Evolutionary conservation across 2,797 vertebrate genomes (phyloP).

Genomic region (Lacerta agilis): DNA sequence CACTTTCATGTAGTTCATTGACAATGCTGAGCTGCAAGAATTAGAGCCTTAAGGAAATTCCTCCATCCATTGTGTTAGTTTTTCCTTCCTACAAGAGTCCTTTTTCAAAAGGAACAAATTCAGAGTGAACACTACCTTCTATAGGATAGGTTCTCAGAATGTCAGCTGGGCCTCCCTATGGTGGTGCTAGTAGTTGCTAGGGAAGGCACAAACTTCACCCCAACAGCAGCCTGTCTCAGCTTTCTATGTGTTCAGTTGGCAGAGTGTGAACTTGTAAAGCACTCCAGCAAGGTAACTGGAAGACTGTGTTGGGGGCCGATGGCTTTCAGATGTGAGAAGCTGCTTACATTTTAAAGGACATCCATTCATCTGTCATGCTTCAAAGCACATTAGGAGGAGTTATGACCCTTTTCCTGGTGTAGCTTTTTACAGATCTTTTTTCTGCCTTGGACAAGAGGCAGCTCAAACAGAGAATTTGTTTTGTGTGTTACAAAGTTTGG

Average conservation of each 20-base stretch:
- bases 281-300: background rate
- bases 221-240: background rate
- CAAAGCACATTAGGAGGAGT: background rate
- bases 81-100: slow-evolving; percentile 39
- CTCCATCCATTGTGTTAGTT: slow-evolving; percentile 22
- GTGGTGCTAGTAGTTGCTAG: background rate
- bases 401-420: background rate
- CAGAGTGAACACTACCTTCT: slow-evolving; percentile 38
- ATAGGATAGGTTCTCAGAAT: background rate
- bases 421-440: background rate
- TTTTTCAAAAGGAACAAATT: slow-evolving; percentile 61
- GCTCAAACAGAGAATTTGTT: background rate
- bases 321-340: background rate
- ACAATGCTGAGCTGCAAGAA: slow-evolving; percentile 62
- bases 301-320: background rate
- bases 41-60: slow-evolving; percentile 61
- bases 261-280: background rate
- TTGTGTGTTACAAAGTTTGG: background rate
- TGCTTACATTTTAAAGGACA: background rate
- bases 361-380: background rate
- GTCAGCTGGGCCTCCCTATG: background rate
- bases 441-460: background rate
- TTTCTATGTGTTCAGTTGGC: background rate
- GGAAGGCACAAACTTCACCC: background rate
- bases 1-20: slow-evolving; percentile 72